A percentile compares a stretch with the other conserved stretches of the same genome.
Conservation (phyloP, 2,888 invertebrate genomes). For the Priocnemis perturbator region DNA sequence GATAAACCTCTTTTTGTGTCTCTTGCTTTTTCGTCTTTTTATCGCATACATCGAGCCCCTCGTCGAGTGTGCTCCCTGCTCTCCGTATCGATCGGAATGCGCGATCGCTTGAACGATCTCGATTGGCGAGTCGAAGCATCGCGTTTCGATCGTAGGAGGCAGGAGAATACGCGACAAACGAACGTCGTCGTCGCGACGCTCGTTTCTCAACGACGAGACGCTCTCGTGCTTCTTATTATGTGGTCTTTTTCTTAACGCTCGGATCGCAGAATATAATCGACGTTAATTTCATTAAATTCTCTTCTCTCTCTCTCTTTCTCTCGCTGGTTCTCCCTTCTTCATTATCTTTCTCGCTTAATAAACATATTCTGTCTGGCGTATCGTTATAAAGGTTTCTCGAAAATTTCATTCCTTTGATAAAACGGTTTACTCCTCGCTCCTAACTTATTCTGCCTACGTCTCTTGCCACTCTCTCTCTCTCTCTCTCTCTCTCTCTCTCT, state of each 20-base stretch:
- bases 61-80: not conserved
- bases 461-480: conserved; percentile 14
- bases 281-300: conserved; percentile 26
- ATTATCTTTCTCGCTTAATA: conserved; percentile 13
- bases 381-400: conserved; percentile 37
- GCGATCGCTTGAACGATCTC: conserved; percentile 5
- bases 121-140: conserved; percentile 6
- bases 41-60: conserved; percentile 5
- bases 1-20: conserved; percentile 59
- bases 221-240: too few species aligned
- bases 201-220: too few species aligned
- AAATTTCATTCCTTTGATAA: conserved; percentile 27
- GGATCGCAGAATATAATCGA: conserved; percentile 6
- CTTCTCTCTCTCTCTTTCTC: conserved; percentile 27
- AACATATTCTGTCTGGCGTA: conserved; percentile 31
- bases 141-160: too few species aligned
- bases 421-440: conserved; percentile 6
- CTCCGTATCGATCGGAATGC: conserved; percentile 10
- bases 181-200: too few species aligned
- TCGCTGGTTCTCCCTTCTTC: not conserved
- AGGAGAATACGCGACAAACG: too few species aligned
- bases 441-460: not conserved
- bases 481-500: conserved; percentile 20
- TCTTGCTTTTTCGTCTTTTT: conserved; percentile 36
- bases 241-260: too few species aligned